These are phyloP conservation scores for Hypolimnas misippus DNA, from an alignment of 2,888 invertebrate genomes.

Conservation along the genomic window DNA sequence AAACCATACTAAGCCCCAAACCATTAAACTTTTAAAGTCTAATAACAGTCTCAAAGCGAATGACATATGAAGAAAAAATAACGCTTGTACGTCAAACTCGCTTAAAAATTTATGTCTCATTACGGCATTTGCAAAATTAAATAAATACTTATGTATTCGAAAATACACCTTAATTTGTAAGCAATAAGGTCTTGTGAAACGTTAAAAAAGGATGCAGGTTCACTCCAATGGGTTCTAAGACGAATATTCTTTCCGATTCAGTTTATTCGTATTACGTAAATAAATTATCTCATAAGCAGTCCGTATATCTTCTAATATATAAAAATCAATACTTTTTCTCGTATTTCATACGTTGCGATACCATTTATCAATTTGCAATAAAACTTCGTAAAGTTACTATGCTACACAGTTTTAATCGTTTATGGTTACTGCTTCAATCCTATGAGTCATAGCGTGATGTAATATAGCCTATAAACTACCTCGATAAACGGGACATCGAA, in stretches of 20 bases:
- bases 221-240: slow-evolving; percentile 29
- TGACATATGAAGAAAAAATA: slow-evolving; percentile 49
- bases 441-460: no score
- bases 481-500: no score
- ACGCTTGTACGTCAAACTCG: slow-evolving; percentile 47
- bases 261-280: neutral
- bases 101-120: slow-evolving; percentile 54
- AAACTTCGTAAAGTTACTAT: no score
- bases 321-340: no score
- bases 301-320: neutral
- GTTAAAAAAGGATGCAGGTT: slow-evolving; percentile 22
- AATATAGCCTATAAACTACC: no score
- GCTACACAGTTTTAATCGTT: no score
- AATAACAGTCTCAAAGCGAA: slow-evolving; percentile 48
- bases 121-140: slow-evolving; percentile 43
- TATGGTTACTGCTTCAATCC: no score
- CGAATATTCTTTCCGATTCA: slow-evolving; percentile 36
- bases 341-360: no score
- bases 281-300: slow-evolving; percentile 1
- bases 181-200: neutral
- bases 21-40: slow-evolving; percentile 47
- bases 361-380: no score
- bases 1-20: slow-evolving; percentile 23
- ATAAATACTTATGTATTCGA: neutral
- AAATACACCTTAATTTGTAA: neutral